phyloP scores from a whole-genome alignment of 2,888 invertebrate genomes.

The Dicranocentrus wangi region DNA sequence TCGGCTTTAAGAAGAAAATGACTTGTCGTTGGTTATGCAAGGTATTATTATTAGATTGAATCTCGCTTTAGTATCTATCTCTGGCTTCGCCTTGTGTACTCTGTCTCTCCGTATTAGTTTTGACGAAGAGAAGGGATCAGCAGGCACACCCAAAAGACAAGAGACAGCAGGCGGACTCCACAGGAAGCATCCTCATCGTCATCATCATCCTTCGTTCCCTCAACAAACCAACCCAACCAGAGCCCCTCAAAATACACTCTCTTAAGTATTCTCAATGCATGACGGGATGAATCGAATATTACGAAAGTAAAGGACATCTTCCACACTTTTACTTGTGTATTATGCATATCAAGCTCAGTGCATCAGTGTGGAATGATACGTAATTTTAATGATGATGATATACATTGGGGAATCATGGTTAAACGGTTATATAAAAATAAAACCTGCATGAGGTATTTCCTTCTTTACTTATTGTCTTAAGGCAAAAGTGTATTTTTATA shows the following conservation, averaged over 20 bases:
- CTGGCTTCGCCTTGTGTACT: conserved; percentile 8
- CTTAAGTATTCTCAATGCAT: conserved; percentile 27
- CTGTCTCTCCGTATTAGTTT: conserved; percentile 52
- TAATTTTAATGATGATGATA: conserved; percentile 24
- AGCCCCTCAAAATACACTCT: conserved; percentile 50
- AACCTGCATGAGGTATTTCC: conserved; percentile 61
- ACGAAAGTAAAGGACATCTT: conserved; percentile 33
- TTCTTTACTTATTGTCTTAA: conserved; percentile 8
- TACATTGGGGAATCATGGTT: conserved; percentile 15
- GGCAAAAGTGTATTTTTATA: background rate
- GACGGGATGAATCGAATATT: background rate
- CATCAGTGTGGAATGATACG: conserved; percentile 17
- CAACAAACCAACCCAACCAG: too few species aligned
- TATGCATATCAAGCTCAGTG: conserved; percentile 51
- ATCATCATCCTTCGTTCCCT: conserved; percentile 19
- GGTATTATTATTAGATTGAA: conserved; percentile 1
- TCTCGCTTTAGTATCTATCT: background rate
- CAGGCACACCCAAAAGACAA: conserved; percentile 62
- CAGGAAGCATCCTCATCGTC: conserved; percentile 23
- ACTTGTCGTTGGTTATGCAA: background rate
- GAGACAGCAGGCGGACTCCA: conserved; percentile 65
- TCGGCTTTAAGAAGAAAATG: conserved; percentile 25
- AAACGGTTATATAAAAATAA: conserved; percentile 18
- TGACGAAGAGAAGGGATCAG: conserved; percentile 26
- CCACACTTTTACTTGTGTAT: conserved; percentile 54